Base-by-base conservation (phyloP, 2,888 invertebrate genomes). In the Trachelus stipa region DNA sequence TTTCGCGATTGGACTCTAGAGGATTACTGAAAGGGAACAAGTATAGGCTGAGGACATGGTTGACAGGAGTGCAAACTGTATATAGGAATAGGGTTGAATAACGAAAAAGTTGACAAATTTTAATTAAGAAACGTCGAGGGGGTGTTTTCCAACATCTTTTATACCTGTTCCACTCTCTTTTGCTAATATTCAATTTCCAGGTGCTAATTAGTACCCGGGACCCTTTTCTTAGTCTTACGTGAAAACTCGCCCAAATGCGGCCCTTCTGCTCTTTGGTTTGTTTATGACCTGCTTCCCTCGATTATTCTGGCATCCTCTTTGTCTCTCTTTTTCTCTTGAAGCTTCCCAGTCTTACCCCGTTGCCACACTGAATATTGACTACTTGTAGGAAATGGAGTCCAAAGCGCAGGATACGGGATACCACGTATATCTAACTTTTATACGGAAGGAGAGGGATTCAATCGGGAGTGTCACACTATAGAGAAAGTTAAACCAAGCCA, bases 41-140 rank as follows among this genome's bases (percentile, higher is more conserved):
- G 23, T 56, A 23, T 9, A 56, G 56, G 9, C 56, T 23, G 2
- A 9, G 23, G 23, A 15, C 6, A 0, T 23, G 23, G 9, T 3
- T 56, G 56, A 56, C 9, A 9, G 15, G 9, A 9, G 56, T 2
- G 15, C 6, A 15, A 15, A 40, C 40, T 15, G 15, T 15, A 40
- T 40, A 1, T 40, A 40, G 40, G 40, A 15, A 40, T 40, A 40
- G 40, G 56, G 23, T 56, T 0, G 23, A 56, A 56, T 56, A 9
- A 56, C 56, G 23, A 6, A 9, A 71, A 71, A 71, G 75, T 74
- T 76, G 74, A 79, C 71, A 69, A 76, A 77, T 81, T 81, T 80
- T 78, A 81, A 81, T 79, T 68, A 80, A 76, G 74, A 33, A 34
- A 69, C 40, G 37, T 33, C 37, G 33, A 37, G 35, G 74, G 34